Evolutionary conservation across 2,888 invertebrate species (phyloP).

Genomic region (Ferrisia virgata): DNA sequence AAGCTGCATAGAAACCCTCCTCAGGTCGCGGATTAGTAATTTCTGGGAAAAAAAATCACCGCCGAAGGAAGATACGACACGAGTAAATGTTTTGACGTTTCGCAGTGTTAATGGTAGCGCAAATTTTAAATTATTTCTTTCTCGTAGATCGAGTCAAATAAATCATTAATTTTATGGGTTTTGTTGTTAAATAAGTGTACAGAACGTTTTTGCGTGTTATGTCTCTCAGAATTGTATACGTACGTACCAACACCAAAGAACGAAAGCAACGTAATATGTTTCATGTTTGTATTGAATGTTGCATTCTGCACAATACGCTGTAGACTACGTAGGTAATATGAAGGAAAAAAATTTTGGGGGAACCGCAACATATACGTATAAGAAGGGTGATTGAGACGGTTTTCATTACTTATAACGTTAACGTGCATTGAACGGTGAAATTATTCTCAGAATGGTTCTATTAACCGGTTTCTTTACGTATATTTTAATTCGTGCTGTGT

Average conservation of each 20-base stretch:
- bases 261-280: no score
- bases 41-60: background rate
- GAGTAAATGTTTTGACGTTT: slow-evolving; percentile 9
- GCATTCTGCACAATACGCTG: no score
- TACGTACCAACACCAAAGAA: no score
- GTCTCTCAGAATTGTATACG: background rate
- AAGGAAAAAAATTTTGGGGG: background rate
- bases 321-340: background rate
- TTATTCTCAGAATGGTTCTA: background rate
- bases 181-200: background rate
- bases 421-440: background rate
- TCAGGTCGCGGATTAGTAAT: background rate
- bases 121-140: background rate
- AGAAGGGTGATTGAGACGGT: background rate
- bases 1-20: background rate
- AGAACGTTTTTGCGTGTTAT: background rate
- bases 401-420: background rate
- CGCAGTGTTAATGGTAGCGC: background rate
- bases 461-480: slow-evolving; percentile 23
- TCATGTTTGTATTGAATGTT: background rate
- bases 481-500: slow-evolving; percentile 7
- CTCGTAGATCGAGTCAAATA: background rate
- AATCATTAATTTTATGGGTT: slow-evolving; percentile 15
- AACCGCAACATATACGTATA: background rate
- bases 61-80: background rate